Percentiles rank a stretch among this genome's conserved stretches.
Conservation (phyloP, 2,797 vertebrate genomes). For the Dendrocincla fuliginosa region DNA sequence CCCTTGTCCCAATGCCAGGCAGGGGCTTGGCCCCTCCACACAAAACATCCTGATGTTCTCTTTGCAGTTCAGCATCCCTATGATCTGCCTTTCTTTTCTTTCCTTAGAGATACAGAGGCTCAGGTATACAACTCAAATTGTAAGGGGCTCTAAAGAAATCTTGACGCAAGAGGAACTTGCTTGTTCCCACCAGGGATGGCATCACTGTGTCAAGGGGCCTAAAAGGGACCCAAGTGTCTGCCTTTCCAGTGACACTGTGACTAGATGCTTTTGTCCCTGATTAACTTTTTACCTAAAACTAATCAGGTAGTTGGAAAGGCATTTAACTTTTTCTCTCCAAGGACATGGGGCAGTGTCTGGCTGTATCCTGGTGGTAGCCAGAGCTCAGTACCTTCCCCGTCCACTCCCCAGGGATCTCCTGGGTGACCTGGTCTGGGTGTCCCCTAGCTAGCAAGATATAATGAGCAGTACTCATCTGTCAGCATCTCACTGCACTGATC, state of each 20-base stretch:
- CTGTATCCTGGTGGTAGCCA: background rate
- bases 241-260: background rate
- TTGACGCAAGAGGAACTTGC: background rate
- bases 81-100: background rate
- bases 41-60: background rate
- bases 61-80: background rate
- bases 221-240: background rate
- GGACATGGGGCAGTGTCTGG: background rate
- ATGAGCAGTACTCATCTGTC: background rate
- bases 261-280: background rate
- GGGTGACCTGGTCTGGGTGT: background rate
- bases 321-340: background rate
- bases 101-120: background rate
- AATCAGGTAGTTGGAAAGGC: background rate
- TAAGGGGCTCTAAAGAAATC: background rate
- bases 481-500: background rate
- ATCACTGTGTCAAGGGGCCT: background rate
- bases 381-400: background rate
- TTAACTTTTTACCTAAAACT: background rate
- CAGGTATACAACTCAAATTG: accelerated
- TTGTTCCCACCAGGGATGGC: background rate
- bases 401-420: background rate
- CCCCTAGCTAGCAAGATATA: background rate
- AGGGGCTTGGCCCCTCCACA: background rate
- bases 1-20: background rate